These are phyloP conservation scores for Plectropomus leopardus DNA, from an alignment of 2,113 vertebrate genomes.

Conservation along the genomic window DNA sequence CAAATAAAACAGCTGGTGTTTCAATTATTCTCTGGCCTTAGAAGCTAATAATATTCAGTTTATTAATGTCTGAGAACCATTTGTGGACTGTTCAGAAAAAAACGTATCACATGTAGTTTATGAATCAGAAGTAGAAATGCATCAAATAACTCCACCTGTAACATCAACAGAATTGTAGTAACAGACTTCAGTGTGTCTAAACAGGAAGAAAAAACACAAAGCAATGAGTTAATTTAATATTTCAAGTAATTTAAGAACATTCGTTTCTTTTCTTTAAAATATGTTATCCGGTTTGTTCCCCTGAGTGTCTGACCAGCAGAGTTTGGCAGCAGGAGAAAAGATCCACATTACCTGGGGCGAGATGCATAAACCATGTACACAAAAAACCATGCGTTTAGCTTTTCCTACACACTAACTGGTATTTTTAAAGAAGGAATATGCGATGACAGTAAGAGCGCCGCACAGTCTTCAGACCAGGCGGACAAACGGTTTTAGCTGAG, in stretches of 20 bases:
- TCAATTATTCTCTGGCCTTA: constrained; percentile 20
- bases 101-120: not conserved
- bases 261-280: not conserved
- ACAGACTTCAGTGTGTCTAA: constrained; percentile 10
- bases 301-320: constrained; percentile 65
- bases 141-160: not conserved
- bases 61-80: not conserved
- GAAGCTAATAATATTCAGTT: not conserved
- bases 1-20: constrained; percentile 50
- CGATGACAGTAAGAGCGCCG: too few species aligned
- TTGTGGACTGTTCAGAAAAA: constrained; percentile 8
- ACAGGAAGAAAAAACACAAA: constrained; percentile 26
- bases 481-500: too few species aligned
- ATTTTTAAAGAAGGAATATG: too few species aligned
- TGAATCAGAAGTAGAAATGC: not conserved
- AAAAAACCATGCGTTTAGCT: too few species aligned
- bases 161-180: not conserved
- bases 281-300: constrained; percentile 21
- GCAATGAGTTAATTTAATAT: constrained; percentile 1
- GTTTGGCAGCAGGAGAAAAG: constrained; percentile 28
- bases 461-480: too few species aligned
- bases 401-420: too few species aligned
- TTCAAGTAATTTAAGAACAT: constrained; percentile 61
- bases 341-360: not conserved
- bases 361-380: too few species aligned